phyloP scores from a whole-genome alignment of 2,113 vertebrate genomes.

The Hylia prasina region DNA sequence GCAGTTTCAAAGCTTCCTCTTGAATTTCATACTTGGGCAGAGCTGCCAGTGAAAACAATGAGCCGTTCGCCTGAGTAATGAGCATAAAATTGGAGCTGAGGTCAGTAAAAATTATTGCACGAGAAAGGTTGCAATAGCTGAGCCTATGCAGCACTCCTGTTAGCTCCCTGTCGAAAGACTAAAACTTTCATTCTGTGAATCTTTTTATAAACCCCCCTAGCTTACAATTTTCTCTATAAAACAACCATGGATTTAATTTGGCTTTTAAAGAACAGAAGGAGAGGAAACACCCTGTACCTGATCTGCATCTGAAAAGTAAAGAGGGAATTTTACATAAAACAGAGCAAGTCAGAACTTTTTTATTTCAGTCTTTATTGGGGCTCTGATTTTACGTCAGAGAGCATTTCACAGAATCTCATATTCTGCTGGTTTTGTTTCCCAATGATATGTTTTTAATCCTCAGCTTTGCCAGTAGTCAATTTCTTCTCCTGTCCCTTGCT shows the following conservation, averaged over 20 bases:
- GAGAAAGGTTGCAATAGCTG: not conserved
- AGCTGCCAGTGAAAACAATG: slow-evolving; percentile 41
- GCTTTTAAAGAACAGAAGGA: slow-evolving; percentile 27
- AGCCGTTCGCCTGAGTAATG: slow-evolving; percentile 9
- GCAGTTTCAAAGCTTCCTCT: not conserved
- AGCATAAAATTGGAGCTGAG: slow-evolving; percentile 28
- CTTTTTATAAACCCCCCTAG: slow-evolving; percentile 17
- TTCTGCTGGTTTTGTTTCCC: not conserved
- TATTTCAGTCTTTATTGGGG: not conserved
- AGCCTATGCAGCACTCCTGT: not conserved
- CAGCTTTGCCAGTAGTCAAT: not conserved
- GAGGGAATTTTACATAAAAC: slow-evolving; percentile 1
- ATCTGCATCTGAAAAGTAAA: slow-evolving; percentile 9
- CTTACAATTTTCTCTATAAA: slow-evolving; percentile 40
- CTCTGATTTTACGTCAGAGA: not conserved
- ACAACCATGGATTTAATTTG: slow-evolving; percentile 1
- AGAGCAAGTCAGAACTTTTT: slow-evolving; percentile 37
- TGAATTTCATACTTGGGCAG: not conserved
- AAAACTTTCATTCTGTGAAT: slow-evolving; percentile 14
- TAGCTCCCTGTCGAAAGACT: not conserved
- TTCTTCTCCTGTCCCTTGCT: not conserved
- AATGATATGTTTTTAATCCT: slow-evolving; percentile 1
- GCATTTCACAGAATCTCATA: not conserved
- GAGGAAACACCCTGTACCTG: not conserved
- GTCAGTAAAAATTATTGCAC: slow-evolving; percentile 24